These are phyloP conservation scores for Rhegmatorhina hoffmannsi DNA, from an alignment of 2,113 vertebrate genomes.

Conservation along the genomic window DNA sequence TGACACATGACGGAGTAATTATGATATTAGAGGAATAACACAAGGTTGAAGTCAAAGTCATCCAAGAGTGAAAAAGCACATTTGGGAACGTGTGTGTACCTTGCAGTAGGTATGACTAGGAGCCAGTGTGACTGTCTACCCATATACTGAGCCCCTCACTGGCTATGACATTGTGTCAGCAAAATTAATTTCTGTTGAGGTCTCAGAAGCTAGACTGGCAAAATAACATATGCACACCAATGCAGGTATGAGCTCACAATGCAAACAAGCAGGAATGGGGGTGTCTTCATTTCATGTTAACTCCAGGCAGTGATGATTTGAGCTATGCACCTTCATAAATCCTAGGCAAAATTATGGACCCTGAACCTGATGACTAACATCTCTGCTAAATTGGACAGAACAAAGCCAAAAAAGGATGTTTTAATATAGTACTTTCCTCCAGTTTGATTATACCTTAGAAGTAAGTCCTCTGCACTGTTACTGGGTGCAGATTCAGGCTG, in stretches of 20 bases:
- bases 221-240: neutral
- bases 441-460: neutral
- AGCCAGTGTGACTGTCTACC: neutral
- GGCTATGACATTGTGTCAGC: neutral
- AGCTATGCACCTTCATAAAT: neutral
- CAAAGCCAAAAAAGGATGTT: neutral
- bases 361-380: neutral
- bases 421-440: neutral
- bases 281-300: neutral
- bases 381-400: neutral
- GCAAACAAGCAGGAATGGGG: neutral
- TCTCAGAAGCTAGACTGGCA: neutral
- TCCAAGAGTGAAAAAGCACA: neutral
- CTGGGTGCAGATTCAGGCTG: neutral
- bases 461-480: neutral
- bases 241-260: neutral
- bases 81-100: neutral
- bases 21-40: neutral
- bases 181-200: neutral
- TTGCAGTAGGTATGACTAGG: neutral
- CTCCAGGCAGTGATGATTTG: neutral
- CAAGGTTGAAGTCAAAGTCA: slow-evolving; percentile 40
- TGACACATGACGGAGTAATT: slow-evolving; percentile 7
- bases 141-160: neutral
- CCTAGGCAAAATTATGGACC: neutral